Conservation (phyloP, 1,140 invertebrate species). For the Manduca sexta region DNA sequence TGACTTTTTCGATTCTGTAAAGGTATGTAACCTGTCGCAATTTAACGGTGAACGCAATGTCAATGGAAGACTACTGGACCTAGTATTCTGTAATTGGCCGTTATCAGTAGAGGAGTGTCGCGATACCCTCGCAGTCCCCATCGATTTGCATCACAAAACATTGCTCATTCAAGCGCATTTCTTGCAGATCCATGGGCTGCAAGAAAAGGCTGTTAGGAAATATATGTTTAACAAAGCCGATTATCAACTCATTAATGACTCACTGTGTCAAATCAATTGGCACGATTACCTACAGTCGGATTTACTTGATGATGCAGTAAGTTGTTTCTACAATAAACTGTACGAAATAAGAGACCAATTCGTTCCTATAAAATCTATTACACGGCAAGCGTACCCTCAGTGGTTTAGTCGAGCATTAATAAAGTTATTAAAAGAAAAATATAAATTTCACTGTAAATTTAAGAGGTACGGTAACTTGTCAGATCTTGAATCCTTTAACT, state of each 20-base stretch:
- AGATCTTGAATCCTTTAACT: too few relatives aligned
- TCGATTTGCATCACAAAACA: not conserved
- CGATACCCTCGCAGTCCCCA: not conserved
- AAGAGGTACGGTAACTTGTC: too few relatives aligned
- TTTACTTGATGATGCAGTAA: not conserved
- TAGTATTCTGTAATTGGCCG: too few relatives aligned
- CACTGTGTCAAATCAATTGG: slow-evolving; percentile 1
- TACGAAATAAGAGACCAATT: not conserved
- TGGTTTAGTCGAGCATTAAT: too few relatives aligned
- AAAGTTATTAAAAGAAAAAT: too few relatives aligned
- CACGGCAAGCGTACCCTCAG: too few relatives aligned
- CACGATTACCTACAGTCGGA: not conserved
- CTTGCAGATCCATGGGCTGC: not conserved
- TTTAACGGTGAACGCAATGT: slow-evolving; percentile 2
- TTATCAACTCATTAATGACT: not conserved
- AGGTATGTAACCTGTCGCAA: slow-evolving; percentile 2
- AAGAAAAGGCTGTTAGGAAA: not conserved
- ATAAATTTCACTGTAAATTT: too few relatives aligned
- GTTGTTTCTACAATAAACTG: slow-evolving; percentile 2
- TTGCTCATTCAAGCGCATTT: not conserved
- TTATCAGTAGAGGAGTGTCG: not conserved
- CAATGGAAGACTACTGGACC: too few relatives aligned
- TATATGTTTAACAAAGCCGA: not conserved
- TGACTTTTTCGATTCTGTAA: not conserved
- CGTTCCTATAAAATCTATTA: too few relatives aligned